A percentile compares a stretch with the other conserved stretches of the same genome.
phyloP scores from a whole-genome alignment of 2,797 vertebrate species.

The Muscicapa comitata region DNA sequence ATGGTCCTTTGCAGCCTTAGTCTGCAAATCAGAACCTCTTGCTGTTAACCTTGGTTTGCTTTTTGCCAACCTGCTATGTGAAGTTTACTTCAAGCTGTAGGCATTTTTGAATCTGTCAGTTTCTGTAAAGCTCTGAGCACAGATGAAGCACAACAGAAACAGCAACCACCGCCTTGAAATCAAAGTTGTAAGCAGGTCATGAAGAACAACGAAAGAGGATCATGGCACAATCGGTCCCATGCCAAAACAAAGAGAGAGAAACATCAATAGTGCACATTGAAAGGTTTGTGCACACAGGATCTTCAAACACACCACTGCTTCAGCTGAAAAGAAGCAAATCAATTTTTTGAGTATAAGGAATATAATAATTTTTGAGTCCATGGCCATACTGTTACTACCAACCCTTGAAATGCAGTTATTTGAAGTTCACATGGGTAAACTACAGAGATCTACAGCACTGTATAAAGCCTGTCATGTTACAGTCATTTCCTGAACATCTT shows the following conservation, averaged over 20 bases:
- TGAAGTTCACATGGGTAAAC: not conserved
- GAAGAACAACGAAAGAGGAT: not conserved
- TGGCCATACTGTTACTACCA: not conserved
- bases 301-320: not conserved
- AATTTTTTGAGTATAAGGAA: not conserved
- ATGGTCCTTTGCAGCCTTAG: not conserved
- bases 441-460: not conserved
- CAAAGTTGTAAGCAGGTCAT: not conserved
- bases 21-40: not conserved
- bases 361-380: not conserved
- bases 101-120: not conserved
- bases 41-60: not conserved
- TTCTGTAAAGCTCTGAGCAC: not conserved
- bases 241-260: not conserved
- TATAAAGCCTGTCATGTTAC: not conserved
- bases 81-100: conserved; percentile 6
- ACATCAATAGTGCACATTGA: not conserved
- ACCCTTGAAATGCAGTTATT: not conserved
- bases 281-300: not conserved
- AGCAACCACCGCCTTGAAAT: not conserved
- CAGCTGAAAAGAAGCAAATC: not conserved
- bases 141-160: not conserved
- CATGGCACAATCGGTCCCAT: not conserved
- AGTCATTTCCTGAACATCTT: not conserved
- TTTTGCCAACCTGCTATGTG: not conserved